Conservation (phyloP, 53 echinoderm and acorn worm genomes). For the Antedon mediterranea region DNA sequence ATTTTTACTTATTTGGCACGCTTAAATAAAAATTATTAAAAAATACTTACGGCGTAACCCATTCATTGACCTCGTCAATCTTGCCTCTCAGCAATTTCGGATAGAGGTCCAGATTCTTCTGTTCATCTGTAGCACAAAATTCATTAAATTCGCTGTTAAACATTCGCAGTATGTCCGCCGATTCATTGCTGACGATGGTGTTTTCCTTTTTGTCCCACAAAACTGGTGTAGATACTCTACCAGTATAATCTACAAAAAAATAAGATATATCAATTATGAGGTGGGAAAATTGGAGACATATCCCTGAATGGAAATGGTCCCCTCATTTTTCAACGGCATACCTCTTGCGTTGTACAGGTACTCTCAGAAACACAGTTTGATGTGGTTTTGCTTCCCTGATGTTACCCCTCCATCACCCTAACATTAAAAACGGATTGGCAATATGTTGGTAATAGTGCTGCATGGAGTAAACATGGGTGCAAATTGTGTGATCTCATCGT, state of each 20-base stretch:
- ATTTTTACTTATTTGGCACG: neutral
- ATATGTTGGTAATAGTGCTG: no score
- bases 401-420: no score
- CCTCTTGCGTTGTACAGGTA: no score
- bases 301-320: no score
- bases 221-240: neutral
- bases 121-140: constrained; percentile 6
- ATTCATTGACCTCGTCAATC: constrained; percentile 1
- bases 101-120: neutral
- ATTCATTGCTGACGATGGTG: constrained; percentile 6
- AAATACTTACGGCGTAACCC: constrained; percentile 7
- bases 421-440: no score
- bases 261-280: neutral
- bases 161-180: constrained; percentile 2
- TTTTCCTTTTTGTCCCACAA: neutral
- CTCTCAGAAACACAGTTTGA: no score
- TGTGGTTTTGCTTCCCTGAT: no score
- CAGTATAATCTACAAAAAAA: neutral
- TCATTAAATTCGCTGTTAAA: constrained; percentile 10
- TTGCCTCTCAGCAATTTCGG: neutral
- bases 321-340: no score
- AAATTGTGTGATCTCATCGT: no score
- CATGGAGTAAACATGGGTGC: no score
- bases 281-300: no score
- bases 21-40: neutral